Evolutionary conservation across 2,797 vertebrate genomes (phyloP), one percentile per base, ranked within the genome.

Genomic region (Argentina silus): DNA sequence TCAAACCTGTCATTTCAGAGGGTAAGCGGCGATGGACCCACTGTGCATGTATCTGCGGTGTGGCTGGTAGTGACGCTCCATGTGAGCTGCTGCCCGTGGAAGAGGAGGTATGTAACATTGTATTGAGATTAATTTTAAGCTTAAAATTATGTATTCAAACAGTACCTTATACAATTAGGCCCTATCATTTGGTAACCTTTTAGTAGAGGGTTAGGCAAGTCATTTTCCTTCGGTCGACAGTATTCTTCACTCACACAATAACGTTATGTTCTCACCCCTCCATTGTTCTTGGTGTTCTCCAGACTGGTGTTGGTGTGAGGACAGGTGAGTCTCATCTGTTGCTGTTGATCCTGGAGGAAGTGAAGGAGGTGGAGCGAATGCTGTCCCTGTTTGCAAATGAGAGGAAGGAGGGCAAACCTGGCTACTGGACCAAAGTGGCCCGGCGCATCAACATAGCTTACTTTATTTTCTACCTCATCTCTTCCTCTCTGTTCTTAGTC

Each of bases 341-440:
- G 42, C 79, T 82, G 80, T 0, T 80, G 77, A 89, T 92, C 75
- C 83, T 92, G 81, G 74, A 83, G 6, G 77, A 90, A 81, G 67
- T 92, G 67, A 83, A 65, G 73, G 70, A 78, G 62, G 74, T 92
- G 78, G 77, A 84, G 80, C 69, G 73, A 57, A 74, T 27, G 3
- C n/a, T 82, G 15, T 47, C 63, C 50, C 6, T 68, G 67, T 67
- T 81, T 51, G 6, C 77, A 3, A 3, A 17, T 73, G 9, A 14
- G 75, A 69, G 69, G 1, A 17, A 59, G 9, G 27, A 69, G 0
- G 63, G 56, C 50, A 85, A 53, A 56, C 64, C 7, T 0, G 0
- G 14, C 0, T 59, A 12, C 50, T 89, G 83, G 90, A 81, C 72
- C 61, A 51, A 51, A 73, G 7, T 85, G 60, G 89, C 90, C 11